Evolutionary conservation across 2,797 vertebrate species (phyloP).

Genomic region (Hippopotamyrus pictus): DNA sequence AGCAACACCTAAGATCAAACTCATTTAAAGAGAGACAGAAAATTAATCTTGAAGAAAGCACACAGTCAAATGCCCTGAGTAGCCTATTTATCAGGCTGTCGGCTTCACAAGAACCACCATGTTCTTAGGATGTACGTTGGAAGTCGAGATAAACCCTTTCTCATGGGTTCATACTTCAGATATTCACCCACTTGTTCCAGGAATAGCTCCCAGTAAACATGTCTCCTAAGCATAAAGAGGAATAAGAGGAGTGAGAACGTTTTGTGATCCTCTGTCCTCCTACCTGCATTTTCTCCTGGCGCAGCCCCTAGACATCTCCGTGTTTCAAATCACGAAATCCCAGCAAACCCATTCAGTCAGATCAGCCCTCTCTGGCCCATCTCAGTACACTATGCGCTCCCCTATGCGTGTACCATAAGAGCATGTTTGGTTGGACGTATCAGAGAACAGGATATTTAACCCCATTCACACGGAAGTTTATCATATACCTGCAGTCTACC

Average conservation of each 20-base stretch:
- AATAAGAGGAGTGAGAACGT: neutral
- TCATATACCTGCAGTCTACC: neutral
- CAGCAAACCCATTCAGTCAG: neutral
- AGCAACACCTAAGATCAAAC: neutral
- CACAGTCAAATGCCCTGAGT: neutral
- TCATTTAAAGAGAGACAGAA: neutral
- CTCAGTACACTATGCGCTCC: neutral
- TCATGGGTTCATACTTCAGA: neutral
- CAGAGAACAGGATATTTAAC: neutral
- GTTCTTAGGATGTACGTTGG: neutral
- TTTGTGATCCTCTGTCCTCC: neutral
- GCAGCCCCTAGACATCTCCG: neutral
- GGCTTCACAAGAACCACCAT: neutral
- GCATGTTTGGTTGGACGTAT: neutral
- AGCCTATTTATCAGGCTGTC: neutral
- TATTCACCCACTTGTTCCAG: constrained; percentile 7
- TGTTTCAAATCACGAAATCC: neutral
- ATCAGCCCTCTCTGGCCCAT: neutral
- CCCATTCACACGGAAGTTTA: neutral
- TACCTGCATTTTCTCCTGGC: neutral
- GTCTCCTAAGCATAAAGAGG: neutral
- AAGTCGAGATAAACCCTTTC: neutral
- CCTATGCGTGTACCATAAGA: no score
- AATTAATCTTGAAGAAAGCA: neutral
- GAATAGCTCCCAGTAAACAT: neutral